Percentiles rank a stretch among this genome's conserved stretches.
phyloP scores from a whole-genome alignment of 2,113 vertebrate genomes.

The Telmatochromis sp. region DNA sequence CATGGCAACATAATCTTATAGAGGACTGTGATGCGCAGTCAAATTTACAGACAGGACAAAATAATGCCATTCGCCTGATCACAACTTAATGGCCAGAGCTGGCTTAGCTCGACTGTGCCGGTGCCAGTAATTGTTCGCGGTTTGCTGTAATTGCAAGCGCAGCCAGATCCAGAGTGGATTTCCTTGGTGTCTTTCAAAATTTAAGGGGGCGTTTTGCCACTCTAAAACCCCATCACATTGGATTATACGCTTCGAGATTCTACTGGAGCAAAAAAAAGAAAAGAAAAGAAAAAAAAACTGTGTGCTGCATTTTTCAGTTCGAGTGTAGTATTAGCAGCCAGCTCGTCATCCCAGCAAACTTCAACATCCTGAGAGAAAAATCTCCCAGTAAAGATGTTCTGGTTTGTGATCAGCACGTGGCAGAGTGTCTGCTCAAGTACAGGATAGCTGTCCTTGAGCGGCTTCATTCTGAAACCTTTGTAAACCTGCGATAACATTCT shows the following conservation, averaged over 20 bases:
- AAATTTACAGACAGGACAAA: background rate
- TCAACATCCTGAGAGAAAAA: conserved; percentile 10
- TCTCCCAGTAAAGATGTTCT: background rate
- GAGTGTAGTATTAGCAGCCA: conserved; percentile 18
- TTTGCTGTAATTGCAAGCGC: conserved; percentile 38
- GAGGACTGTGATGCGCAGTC: background rate
- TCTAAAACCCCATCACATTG: conserved; percentile 59
- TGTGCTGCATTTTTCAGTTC: conserved; percentile 26
- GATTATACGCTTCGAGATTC: conserved; percentile 59
- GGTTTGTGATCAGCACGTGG: background rate
- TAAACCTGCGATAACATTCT: background rate
- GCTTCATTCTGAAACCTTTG: background rate
- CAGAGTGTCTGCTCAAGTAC: background rate
- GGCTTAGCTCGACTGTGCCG: conserved; percentile 1
- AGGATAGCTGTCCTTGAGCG: background rate
- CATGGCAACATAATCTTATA: background rate
- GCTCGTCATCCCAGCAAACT: background rate
- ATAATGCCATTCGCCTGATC: conserved; percentile 31
- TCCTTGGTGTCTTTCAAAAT: conserved; percentile 55
- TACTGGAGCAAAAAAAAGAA: background rate
- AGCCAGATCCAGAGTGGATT: conserved; percentile 52
- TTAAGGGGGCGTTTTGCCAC: conserved; percentile 41
- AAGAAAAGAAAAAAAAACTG: background rate
- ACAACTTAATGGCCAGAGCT: conserved; percentile 26
- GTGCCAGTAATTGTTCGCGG: conserved; percentile 45